Evolutionary conservation across 2,113 vertebrate genomes (phyloP), one percentile per base, ranked within the genome.

Genomic region (Grantiella picta): DNA sequence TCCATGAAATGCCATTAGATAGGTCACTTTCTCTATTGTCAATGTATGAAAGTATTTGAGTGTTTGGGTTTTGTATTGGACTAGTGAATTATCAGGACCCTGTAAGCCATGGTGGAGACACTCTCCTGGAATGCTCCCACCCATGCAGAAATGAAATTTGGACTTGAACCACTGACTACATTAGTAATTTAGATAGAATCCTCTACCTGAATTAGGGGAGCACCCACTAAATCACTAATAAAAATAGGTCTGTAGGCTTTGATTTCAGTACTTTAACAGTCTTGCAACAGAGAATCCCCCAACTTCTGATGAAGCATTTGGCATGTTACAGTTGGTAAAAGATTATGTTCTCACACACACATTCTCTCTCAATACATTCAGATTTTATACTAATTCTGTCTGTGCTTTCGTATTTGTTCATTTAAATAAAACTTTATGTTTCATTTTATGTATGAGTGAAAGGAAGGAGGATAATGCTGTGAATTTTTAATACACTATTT

Each of bases 121-220:
- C 18, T 76, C 29, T 31, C 10, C 25, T 23, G 23, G 7, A 44
- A 29, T 28, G 4, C 6, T 76, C 24, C 24, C 29, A 64, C 15
- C 2, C 13, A 9, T 35, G 23, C 1, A 2, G 35, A 68, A 47
- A 27, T 2, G 3, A 25, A 81, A 18, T 18, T 49, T 9, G 3
- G 59, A 24, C 20, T 31, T 49, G 45, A 70, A 53, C 12, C 8
- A 73, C 22, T 79, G 20, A 35, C 15, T 24, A 7, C 31, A 60
- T 9, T 0, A 65, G 5, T 10, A 60, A 64, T 36, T 65, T 23
- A 72, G 44, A 44, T 33, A 72, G 31, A 72, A 7, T 57, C 25
- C 10, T 72, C 42, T 28, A 42, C 11, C 33, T 69, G 45, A 83
- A 70, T 61, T 65, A 70, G 21, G 45, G 31, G 12, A 78, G 9